Percentiles rank a stretch among this genome's conserved stretches.
phyloP scores from a whole-genome alignment of 2,113 vertebrate genomes.

The Ranitomeya imitator region DNA sequence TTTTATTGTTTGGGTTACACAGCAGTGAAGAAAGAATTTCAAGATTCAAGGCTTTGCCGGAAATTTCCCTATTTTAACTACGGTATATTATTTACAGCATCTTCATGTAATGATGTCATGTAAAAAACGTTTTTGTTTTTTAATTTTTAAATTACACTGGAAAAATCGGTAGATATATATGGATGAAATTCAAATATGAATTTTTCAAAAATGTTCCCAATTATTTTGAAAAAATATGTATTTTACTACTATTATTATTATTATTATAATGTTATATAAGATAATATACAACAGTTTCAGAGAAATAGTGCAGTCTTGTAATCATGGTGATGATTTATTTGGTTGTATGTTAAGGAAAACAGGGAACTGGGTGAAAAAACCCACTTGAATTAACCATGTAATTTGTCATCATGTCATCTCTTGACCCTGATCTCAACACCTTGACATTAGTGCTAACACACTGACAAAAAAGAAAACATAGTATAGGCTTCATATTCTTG shows the following conservation, averaged over 20 bases:
- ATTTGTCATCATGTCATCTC: conserved; percentile 3
- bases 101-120: not conserved
- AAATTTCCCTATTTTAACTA: not conserved
- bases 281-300: too few species aligned
- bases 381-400: not conserved
- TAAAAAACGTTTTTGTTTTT: not conserved
- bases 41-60: too few species aligned
- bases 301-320: too few species aligned
- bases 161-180: not conserved
- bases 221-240: too few species aligned
- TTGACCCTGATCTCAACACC: not conserved
- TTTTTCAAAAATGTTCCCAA: not conserved
- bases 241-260: too few species aligned
- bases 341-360: not conserved
- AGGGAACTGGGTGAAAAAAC: not conserved
- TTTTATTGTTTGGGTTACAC: too few species aligned
- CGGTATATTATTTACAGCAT: too few species aligned
- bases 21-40: too few species aligned
- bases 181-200: not conserved
- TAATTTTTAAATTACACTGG: not conserved
- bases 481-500: not conserved
- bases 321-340: not conserved
- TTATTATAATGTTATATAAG: too few species aligned
- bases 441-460: not conserved
- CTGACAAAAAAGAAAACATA: not conserved